Conservation (phyloP, 2,113 vertebrate genomes). For the Pogona vitticeps region DNA sequence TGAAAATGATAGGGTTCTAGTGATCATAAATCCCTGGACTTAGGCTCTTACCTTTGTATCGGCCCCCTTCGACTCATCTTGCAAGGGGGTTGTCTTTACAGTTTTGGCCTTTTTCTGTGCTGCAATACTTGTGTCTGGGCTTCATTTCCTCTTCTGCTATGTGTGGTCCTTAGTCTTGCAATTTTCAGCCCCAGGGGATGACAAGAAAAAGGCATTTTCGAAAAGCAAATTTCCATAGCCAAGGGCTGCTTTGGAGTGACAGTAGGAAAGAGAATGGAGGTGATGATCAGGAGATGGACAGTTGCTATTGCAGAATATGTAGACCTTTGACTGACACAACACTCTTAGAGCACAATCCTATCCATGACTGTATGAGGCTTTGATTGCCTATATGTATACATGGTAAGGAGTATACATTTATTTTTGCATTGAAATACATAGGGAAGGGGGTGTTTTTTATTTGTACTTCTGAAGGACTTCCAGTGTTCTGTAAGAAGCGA, state of each 20-base stretch:
- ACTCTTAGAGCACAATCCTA: not conserved
- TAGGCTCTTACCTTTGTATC: not conserved
- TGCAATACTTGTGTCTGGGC: no score
- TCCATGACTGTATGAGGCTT: not conserved
- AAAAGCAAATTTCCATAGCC: not conserved
- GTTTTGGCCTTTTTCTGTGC: not conserved
- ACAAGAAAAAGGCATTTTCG: not conserved
- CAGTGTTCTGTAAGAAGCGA: no score
- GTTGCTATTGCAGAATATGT: not conserved
- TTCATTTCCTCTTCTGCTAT: no score
- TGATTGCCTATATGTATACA: no score
- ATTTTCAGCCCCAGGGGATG: no score
- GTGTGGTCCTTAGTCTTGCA: not conserved
- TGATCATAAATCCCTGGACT: not conserved
- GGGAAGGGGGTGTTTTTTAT: no score
- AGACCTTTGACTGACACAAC: not conserved
- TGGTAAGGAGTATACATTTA: no score
- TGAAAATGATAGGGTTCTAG: not conserved
- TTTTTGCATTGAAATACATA: not conserved
- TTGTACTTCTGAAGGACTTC: no score
- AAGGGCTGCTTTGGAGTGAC: not conserved
- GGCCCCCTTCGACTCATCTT: not conserved
- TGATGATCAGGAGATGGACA: not conserved
- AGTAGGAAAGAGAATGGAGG: not conserved
- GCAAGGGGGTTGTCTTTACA: no score